These are phyloP conservation scores for Leptopilina myrica DNA, from an alignment of 2,888 invertebrate genomes.

Conservation along the genomic window DNA sequence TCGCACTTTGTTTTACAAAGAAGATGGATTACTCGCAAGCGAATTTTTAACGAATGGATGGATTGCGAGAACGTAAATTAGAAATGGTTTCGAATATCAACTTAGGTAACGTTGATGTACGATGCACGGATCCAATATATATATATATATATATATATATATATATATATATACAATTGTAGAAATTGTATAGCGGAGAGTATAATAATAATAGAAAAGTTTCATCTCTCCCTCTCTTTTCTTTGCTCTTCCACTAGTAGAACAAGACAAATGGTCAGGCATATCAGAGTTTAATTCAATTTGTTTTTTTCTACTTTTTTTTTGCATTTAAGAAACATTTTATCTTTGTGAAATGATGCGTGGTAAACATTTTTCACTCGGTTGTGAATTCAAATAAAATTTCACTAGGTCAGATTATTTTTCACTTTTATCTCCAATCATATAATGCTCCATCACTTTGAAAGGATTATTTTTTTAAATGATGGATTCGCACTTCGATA, in stretches of 20 bases:
- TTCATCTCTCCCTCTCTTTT: not conserved
- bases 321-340: not conserved
- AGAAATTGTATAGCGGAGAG: not conserved
- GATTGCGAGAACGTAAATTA: constrained; percentile 51
- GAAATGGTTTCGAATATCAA: constrained; percentile 49
- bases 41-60: constrained; percentile 43
- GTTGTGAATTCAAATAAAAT: not conserved
- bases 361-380: constrained; percentile 12
- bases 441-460: not conserved
- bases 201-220: constrained; percentile 28
- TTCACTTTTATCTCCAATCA: constrained; percentile 17
- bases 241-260: constrained; percentile 47
- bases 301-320: not conserved
- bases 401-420: constrained; percentile 13
- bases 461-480: constrained; percentile 16
- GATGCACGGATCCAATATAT: not conserved
- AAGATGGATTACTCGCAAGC: constrained; percentile 48
- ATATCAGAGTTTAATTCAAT: constrained; percentile 30
- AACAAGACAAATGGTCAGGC: constrained; percentile 57
- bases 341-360: constrained; percentile 15
- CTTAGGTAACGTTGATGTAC: constrained; percentile 51
- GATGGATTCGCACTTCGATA: not conserved
- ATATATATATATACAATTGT: not conserved
- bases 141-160: no score
- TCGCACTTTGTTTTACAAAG: constrained; percentile 41